Conservation (phyloP, 2,113 vertebrate genomes). For the Sclerurus mexicanus region DNA sequence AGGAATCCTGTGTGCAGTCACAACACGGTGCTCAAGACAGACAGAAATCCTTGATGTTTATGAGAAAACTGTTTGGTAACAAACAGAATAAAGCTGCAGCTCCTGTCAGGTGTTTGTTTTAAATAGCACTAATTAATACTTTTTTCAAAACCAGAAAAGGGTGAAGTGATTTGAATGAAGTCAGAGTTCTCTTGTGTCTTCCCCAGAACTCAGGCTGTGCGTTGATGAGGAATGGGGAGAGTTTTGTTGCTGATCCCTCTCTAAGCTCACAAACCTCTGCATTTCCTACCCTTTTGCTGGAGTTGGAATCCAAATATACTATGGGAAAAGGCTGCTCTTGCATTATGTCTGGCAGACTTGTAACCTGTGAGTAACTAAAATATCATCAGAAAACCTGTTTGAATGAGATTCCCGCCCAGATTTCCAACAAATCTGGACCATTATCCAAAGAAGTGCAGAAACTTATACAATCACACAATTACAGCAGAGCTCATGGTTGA, state of each 20-base stretch:
- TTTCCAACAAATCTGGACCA: not conserved
- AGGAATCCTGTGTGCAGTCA: not conserved
- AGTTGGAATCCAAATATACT: not conserved
- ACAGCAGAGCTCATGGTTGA: not conserved
- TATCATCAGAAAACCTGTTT: not conserved
- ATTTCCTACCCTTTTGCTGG: not conserved
- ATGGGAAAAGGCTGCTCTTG: not conserved
- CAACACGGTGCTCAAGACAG: not conserved
- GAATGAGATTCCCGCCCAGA: not conserved
- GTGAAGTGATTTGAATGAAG: not conserved
- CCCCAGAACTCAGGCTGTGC: not conserved
- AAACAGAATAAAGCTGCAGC: not conserved
- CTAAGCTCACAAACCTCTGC: not conserved
- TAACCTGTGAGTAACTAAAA: not conserved
- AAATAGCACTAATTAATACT: not conserved
- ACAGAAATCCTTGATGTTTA: not conserved
- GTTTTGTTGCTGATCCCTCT: not conserved
- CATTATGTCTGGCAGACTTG: slow-evolving; percentile 14
- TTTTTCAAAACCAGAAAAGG: not conserved
- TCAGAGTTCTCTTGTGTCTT: not conserved
- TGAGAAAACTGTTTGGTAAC: not conserved
- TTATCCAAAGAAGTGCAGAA: not conserved
- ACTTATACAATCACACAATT: not conserved
- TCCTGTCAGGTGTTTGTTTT: not conserved
- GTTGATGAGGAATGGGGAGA: not conserved